A percentile compares a stretch with the other conserved stretches of the same genome.
Evolutionary conservation across 1,140 invertebrate species (phyloP).

Genomic region (Anastrepha ludens): DNA sequence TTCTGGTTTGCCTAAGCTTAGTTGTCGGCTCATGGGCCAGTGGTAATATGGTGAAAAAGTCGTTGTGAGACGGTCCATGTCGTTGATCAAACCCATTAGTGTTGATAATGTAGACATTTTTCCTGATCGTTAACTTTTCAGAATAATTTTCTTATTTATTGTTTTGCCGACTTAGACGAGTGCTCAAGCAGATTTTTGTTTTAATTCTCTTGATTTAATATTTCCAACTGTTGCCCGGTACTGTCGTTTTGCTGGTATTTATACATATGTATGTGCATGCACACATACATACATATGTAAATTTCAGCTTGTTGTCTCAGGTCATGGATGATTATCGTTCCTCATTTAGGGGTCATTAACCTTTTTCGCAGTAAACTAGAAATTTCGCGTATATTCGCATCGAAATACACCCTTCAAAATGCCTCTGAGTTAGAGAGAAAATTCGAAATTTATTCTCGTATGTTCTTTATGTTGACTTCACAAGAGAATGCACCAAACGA

Average conservation of each 20-base stretch:
- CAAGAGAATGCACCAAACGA: too few species aligned
- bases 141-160: neutral
- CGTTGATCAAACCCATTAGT: conserved; percentile 54
- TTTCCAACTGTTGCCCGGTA: neutral
- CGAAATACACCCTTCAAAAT: too few species aligned
- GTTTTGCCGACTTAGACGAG: neutral
- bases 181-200: neutral
- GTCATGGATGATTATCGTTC: neutral
- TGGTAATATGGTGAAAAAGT: conserved; percentile 50
- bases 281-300: neutral
- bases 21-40: conserved; percentile 38
- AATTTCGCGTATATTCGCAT: too few species aligned
- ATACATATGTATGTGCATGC: neutral
- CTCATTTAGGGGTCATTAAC: too few species aligned
- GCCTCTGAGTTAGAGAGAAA: too few species aligned
- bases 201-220: neutral
- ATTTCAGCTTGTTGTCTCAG: neutral
- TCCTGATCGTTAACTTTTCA: neutral
- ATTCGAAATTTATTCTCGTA: too few species aligned
- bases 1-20: conserved; percentile 23
- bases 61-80: conserved; percentile 48
- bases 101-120: conserved; percentile 54
- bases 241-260: neutral
- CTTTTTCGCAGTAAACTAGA: too few species aligned
- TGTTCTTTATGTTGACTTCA: too few species aligned